phyloP scores from a whole-genome alignment of 2,113 vertebrate genomes.

The Marmota monax region DNA sequence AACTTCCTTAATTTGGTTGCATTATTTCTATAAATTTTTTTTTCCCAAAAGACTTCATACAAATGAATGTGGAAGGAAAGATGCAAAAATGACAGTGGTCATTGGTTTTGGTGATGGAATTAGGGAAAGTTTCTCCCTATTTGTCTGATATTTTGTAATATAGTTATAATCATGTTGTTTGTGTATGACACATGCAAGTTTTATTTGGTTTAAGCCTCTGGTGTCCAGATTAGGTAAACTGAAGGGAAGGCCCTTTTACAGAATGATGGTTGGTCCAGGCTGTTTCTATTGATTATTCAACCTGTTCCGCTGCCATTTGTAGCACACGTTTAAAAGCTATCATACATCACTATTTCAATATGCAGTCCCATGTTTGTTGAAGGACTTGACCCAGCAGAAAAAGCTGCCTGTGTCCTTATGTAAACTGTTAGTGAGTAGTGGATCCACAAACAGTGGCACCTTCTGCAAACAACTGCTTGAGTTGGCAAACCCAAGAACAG shows the following conservation, averaged over 20 bases:
- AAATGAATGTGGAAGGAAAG: slow-evolving; percentile 27
- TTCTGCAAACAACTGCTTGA: slow-evolving; percentile 27
- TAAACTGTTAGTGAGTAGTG: background rate
- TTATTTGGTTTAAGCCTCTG: slow-evolving; percentile 18
- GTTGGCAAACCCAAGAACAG: background rate
- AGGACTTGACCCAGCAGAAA: slow-evolving; percentile 60
- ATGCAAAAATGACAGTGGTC: slow-evolving; percentile 27
- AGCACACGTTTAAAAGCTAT: slow-evolving; percentile 14
- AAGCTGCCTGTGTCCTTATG: slow-evolving; percentile 27
- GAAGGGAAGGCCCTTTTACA: slow-evolving; percentile 38
- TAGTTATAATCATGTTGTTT: slow-evolving; percentile 15
- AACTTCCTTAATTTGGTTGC: slow-evolving; percentile 34
- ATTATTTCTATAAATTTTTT: slow-evolving; percentile 35
- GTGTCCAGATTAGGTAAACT: slow-evolving; percentile 38
- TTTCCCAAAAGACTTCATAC: background rate
- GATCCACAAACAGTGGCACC: background rate
- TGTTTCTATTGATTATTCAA: background rate
- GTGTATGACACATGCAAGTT: background rate
- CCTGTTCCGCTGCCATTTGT: background rate
- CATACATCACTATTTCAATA: slow-evolving; percentile 3
- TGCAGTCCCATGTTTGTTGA: slow-evolving; percentile 43
- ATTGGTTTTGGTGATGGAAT: slow-evolving; percentile 31
- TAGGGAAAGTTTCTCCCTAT: background rate
- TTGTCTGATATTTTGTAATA: slow-evolving; percentile 43
- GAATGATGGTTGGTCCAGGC: background rate